phyloP scores from a whole-genome alignment of 2,113 vertebrate genomes.

The Sylvilagus bachmani region DNA sequence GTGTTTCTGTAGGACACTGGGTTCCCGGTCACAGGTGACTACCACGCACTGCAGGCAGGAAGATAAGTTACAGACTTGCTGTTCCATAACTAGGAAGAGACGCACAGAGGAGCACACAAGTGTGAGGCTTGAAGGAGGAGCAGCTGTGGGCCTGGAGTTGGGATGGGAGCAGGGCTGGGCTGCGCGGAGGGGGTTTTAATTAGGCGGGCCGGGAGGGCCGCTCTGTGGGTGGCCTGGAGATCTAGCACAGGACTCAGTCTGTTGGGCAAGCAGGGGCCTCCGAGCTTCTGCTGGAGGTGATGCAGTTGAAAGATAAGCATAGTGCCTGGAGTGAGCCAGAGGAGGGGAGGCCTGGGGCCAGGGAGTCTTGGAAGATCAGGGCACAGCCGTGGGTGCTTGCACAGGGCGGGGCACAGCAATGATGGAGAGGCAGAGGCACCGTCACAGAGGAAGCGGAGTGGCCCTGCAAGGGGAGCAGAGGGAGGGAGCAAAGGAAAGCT shows the following conservation, averaged over 20 bases:
- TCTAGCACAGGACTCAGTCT: neutral
- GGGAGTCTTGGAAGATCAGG: neutral
- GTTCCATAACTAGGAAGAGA: neutral
- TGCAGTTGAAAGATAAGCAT: neutral
- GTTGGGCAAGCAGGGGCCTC: neutral
- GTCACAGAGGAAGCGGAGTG: neutral
- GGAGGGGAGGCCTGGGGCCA: neutral
- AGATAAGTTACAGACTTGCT: neutral
- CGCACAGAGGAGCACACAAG: neutral
- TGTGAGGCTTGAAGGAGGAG: neutral
- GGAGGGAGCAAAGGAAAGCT: neutral
- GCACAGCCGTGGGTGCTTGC: neutral
- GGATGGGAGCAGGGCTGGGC: neutral
- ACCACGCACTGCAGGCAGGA: neutral
- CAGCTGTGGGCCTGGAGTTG: neutral
- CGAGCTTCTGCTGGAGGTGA: neutral
- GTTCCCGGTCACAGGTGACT: neutral
- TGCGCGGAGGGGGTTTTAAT: neutral
- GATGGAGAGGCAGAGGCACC: neutral
- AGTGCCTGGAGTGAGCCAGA: neutral
- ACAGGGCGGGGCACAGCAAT: neutral
- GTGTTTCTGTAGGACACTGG: neutral
- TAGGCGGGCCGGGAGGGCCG: neutral
- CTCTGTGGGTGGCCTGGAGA: neutral
- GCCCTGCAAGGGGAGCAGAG: neutral